phyloP scores from a whole-genome alignment of 2,888 invertebrate genomes.

The Neoaliturus tenellus region DNA sequence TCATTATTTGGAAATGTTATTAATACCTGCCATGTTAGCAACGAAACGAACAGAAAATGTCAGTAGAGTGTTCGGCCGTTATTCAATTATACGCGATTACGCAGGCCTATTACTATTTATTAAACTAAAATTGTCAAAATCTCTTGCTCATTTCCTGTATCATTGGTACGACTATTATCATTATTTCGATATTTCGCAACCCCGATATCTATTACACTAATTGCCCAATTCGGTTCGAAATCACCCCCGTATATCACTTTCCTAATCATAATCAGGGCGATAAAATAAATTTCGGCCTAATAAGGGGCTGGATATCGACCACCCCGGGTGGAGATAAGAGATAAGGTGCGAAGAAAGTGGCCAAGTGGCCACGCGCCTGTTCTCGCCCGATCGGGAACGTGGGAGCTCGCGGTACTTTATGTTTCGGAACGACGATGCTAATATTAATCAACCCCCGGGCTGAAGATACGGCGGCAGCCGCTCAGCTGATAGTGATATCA shows the following conservation, averaged over 20 bases:
- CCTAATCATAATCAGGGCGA: conserved; percentile 1
- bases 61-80: too few species aligned
- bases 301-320: background rate
- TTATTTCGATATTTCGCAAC: too few species aligned
- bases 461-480: background rate
- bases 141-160: too few species aligned
- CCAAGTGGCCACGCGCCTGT: background rate
- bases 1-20: too few species aligned
- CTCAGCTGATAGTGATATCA: background rate
- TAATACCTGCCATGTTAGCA: too few species aligned
- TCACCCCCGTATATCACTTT: background rate
- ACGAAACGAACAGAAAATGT: too few species aligned
- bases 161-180: too few species aligned
- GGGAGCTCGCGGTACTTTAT: background rate
- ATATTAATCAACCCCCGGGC: background rate
- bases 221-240: background rate
- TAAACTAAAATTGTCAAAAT: too few species aligned
- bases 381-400: background rate
- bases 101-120: too few species aligned
- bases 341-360: conserved; percentile 10
- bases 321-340: background rate
- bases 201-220: background rate
- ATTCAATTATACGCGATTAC: too few species aligned
- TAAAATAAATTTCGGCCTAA: conserved; percentile 14
- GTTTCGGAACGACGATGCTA: background rate